Conservation (phyloP, 2,797 vertebrate species). For the Naso thynnoides region DNA sequence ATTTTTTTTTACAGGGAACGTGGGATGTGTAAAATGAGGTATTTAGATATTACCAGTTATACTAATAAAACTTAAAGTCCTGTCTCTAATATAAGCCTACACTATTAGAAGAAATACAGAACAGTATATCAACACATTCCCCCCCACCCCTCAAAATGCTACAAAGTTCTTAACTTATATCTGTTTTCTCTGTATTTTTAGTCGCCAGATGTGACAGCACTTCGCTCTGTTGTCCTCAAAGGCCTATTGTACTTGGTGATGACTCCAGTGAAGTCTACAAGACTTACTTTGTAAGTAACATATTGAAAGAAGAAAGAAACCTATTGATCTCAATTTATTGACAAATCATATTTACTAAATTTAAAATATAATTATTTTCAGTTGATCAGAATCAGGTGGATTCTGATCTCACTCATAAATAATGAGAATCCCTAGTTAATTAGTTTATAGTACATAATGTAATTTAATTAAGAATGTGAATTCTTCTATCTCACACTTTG, state of each 20-base stretch:
- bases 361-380: neutral
- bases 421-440: no score
- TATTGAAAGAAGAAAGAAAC: constrained; percentile 3
- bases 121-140: neutral
- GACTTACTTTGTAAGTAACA: neutral
- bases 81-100: neutral
- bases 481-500: no score
- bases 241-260: neutral
- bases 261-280: neutral
- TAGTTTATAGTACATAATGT: no score
- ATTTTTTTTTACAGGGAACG: neutral
- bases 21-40: neutral
- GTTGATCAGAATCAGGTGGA: constrained; percentile 22
- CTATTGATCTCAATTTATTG: neutral
- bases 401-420: neutral
- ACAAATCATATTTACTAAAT: neutral
- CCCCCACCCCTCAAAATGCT: neutral
- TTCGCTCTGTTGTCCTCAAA: neutral
- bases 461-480: no score
- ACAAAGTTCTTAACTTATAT: neutral
- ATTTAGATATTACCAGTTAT: neutral
- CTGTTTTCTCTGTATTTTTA: neutral
- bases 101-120: neutral
- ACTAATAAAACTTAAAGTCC: constrained; percentile 3
- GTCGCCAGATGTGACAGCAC: neutral